Evolutionary conservation across 2,113 vertebrate species (phyloP), one percentile per base, ranked within the genome.

Genomic region (Gambusia affinis): DNA sequence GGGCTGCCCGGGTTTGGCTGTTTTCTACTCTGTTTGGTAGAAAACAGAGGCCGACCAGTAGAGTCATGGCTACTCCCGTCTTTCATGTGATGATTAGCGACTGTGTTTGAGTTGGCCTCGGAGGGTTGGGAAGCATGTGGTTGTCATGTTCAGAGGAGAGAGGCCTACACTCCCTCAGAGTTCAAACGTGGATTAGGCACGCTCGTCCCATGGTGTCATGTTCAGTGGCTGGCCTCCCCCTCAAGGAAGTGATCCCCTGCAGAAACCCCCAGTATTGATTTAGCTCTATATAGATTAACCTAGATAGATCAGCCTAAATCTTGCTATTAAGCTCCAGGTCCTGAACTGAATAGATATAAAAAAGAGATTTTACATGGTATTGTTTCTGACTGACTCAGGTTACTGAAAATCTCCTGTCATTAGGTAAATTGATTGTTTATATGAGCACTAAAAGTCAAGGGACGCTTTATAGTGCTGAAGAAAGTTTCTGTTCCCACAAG

Each of bases 121-220:
- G 57, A 76, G 69, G 76, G 54, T 83, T 77, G 73, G 72, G 60
- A 62, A 68, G 76, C 83, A 84, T 75, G 64, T 64, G 72, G 75
- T 80, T 82, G 84, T 86, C 86, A 74, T 77, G 80, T 86, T 85
- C 70, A 82, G 86, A 87, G 76, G 86, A 74, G 83, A 75, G 88
- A 89, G 76, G 86, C 85, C 90, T 87, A 87, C 73, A 64, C 90
- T 85, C 67, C 70, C 85, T 93, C 64, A 83, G 84, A 92, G 91
- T 93, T 93, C 90, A 92, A 92, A 91, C 89, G 51, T 82, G 73
- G 87, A 90, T 93, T 91, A 89, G 91, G 73, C 92, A 93, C 91
- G 87, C 89, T 91, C 82, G 88, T 91, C 91, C 80, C 74, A 66
- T 30, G 91, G 92, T 92, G 85, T 93, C 89, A 74, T 90, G 89